Conservation (phyloP, 1,140 invertebrate genomes). For the Drosophila repletoides region DNA sequence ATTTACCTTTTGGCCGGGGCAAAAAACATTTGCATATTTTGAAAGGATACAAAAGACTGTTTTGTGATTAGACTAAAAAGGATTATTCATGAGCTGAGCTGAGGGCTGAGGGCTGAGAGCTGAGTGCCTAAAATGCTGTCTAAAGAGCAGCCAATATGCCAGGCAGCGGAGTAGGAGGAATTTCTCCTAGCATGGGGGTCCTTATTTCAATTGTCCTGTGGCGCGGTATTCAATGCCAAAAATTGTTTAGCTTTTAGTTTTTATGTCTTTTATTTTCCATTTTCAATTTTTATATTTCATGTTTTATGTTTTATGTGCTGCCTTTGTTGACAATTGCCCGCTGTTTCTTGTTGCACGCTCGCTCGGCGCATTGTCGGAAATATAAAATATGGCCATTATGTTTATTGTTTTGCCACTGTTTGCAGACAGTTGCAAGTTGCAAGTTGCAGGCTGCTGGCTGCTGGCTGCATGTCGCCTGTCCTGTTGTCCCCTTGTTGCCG, state of each 20-base stretch:
- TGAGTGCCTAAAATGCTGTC: constrained; percentile 31
- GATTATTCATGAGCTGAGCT: constrained; percentile 80
- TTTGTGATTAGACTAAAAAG: constrained; percentile 57
- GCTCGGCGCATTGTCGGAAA: constrained; percentile 44
- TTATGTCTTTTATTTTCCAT: constrained; percentile 44
- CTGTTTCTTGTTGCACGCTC: constrained; percentile 59
- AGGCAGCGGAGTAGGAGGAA: too few relatives aligned
- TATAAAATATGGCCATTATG: constrained; percentile 77
- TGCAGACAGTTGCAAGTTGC: constrained; percentile 7
- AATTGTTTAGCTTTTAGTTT: constrained; percentile 33
- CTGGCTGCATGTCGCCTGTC: constrained; percentile 17
- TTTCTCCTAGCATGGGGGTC: too few relatives aligned
- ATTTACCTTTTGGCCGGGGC: constrained; percentile 57
- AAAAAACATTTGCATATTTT: constrained; percentile 62
- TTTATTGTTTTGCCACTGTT: constrained; percentile 64
- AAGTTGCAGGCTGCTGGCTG: constrained; percentile 1
- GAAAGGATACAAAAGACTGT: not conserved
- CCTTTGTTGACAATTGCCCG: constrained; percentile 64
- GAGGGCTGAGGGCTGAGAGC: too few relatives aligned
- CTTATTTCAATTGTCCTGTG: too few relatives aligned
- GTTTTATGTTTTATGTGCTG: constrained; percentile 48
- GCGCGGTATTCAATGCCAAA: constrained; percentile 49
- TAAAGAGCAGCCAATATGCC: constrained; percentile 55
- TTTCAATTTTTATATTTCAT: too few relatives aligned
- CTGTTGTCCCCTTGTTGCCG: not conserved